Base-by-base conservation (phyloP, 2,888 invertebrate species). In the Timema podura region DNA sequence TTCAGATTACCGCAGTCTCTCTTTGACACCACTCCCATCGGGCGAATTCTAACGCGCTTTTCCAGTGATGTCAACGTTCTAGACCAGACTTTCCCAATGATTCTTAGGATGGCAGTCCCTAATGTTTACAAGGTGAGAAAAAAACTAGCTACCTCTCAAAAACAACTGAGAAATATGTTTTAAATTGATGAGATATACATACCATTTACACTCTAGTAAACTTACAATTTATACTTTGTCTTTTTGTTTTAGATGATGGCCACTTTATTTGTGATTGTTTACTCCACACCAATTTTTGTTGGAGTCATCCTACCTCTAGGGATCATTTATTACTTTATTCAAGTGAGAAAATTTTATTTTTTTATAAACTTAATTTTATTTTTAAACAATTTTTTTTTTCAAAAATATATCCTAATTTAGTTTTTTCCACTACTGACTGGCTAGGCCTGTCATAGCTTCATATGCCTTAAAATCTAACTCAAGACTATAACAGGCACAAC, bases 231-330 rank as follows among this genome's bases (percentile, higher is more conserved):
- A 45, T n/a, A 45, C n/a, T n/a, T 9, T 48, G 45, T 65, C 44
- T 47, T 48, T 67, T 9, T 70, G 54, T 70, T 73, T 77, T 84
- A 93, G 90, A 94, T 96, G 64, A 80, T 94, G 77, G 93, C 93
- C 69, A 95, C 93, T 45, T 81, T 95, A 76, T 88, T 91, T 80
- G 92, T 96, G 74, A 95, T 96, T 82, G 91, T 92, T 83, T 86
- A 87, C 77, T 92, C 94, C 75, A 95, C 95, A 67, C 93, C 93
- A 5, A 85, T 89, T 77, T 95, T 96, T 82, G 77, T 92, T 78
- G 85, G 86, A 67, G 88, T 94, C 71, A 89, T 95, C 73, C 72
- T 94, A 75, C 94, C 95, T 11, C 90, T 96, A 77, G 91, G 89
- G 54, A 75, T 90, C 66, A 77, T 95, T 74, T 95, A 95, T 83